Evolutionary conservation across 2,888 invertebrate species (phyloP).

Genomic region (Mactromeris polynyma): DNA sequence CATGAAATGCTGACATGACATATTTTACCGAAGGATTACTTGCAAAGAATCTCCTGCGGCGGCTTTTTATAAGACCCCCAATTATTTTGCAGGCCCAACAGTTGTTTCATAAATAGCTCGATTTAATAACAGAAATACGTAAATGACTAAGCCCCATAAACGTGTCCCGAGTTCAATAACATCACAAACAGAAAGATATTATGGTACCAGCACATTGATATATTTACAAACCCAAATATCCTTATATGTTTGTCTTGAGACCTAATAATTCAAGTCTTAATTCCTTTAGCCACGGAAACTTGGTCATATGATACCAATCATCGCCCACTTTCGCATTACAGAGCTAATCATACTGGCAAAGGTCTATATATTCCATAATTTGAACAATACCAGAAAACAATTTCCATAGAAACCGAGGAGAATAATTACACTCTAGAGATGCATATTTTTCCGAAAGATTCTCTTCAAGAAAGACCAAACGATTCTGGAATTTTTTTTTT

Average conservation of each 20-base stretch:
- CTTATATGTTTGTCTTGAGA: not conserved
- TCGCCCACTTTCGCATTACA: not conserved
- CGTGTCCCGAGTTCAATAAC: not conserved
- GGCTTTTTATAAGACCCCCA: too few relatives aligned
- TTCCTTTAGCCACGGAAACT: not conserved
- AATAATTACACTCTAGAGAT: not conserved
- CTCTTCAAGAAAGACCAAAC: not conserved
- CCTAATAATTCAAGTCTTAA: not conserved
- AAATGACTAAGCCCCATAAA: too few relatives aligned
- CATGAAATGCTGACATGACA: too few relatives aligned
- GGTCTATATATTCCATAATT: not conserved
- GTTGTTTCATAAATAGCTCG: too few relatives aligned
- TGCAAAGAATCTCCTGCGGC: too few relatives aligned
- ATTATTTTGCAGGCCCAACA: too few relatives aligned
- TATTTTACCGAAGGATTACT: too few relatives aligned
- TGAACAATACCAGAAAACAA: conserved; percentile 9
- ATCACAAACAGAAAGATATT: not conserved
- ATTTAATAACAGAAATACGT: too few relatives aligned
- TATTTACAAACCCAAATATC: not conserved
- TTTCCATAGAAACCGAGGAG: not conserved
- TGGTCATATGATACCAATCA: not conserved
- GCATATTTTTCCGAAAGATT: not conserved
- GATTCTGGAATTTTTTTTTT: not conserved
- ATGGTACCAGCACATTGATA: not conserved
- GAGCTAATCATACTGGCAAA: not conserved